A percentile compares a stretch with the other conserved stretches of the same genome.
These are phyloP conservation scores for Zele albiditarsus DNA, from an alignment of 2,888 invertebrate genomes.

Conservation along the genomic window DNA sequence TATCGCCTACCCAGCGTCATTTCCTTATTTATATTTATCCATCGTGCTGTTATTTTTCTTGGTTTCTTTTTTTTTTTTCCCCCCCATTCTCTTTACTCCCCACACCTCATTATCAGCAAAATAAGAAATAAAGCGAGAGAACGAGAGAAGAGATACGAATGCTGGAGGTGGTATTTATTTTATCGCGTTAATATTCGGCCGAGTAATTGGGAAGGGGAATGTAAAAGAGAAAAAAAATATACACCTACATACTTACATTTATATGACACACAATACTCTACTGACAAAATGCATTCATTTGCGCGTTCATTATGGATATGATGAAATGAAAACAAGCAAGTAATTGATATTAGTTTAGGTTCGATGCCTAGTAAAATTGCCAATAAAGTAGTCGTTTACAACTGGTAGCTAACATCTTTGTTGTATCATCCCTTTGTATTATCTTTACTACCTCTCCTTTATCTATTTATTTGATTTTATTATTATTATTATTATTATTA, in stretches of 20 bases:
- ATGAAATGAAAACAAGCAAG: constrained; percentile 58
- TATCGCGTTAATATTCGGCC: not conserved
- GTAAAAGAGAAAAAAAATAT: not conserved
- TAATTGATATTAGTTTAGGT: constrained; percentile 68
- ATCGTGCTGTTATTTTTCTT: not conserved
- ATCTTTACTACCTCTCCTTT: constrained; percentile 46
- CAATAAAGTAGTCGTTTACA: constrained; percentile 72
- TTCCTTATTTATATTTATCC: constrained; percentile 16
- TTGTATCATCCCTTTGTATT: constrained; percentile 69
- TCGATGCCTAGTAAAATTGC: constrained; percentile 72
- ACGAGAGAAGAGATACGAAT: not conserved
- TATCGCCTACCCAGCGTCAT: not conserved
- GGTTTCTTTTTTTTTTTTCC: not conserved
- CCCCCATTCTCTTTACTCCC: not conserved
- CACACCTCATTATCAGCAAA: not conserved
- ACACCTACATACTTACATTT: constrained; percentile 38
- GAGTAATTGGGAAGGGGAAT: not conserved
- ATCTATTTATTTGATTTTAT: constrained; percentile 32
- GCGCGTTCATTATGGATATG: constrained; percentile 58
- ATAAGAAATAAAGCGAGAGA: constrained; percentile 10
- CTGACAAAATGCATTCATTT: constrained; percentile 10
- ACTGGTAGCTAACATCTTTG: constrained; percentile 73
- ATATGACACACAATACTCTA: constrained; percentile 8
- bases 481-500: constrained; percentile 22
- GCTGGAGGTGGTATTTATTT: not conserved